These are phyloP conservation scores for Protonemura montana DNA, from an alignment of 2,888 invertebrate species.

Conservation along the genomic window DNA sequence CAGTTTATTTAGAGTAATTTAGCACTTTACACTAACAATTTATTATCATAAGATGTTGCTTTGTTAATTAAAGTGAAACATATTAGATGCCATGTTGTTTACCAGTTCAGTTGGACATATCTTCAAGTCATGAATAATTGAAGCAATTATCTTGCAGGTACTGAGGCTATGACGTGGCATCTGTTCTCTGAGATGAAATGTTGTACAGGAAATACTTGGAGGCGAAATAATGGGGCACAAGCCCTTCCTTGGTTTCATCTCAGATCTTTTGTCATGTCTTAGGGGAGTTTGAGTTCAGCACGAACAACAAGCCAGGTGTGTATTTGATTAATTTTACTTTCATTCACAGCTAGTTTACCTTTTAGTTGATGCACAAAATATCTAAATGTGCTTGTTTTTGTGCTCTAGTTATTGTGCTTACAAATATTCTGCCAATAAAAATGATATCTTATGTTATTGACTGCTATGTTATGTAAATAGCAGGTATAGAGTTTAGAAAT, in stretches of 20 bases:
- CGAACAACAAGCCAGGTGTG: background rate
- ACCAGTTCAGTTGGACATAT: background rate
- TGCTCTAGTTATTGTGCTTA: too few relatives aligned
- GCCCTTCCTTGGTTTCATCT: background rate
- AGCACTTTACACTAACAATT: background rate
- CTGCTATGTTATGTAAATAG: too few relatives aligned
- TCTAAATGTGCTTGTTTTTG: too few relatives aligned
- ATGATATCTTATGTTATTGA: too few relatives aligned
- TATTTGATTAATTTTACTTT: background rate
- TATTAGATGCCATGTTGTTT: background rate
- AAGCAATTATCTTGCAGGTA: background rate
- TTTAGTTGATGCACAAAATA: too few relatives aligned
- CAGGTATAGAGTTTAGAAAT: too few relatives aligned
- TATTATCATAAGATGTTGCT: background rate
- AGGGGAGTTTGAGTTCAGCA: background rate
- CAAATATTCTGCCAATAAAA: too few relatives aligned
- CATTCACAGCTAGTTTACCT: too few relatives aligned
- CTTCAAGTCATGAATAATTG: background rate
- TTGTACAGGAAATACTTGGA: background rate
- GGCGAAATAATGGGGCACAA: background rate
- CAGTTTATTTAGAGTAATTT: background rate
- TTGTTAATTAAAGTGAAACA: constrained; percentile 1
- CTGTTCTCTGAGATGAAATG: background rate
- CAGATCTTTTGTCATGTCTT: background rate
- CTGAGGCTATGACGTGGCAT: background rate